Base-by-base conservation (phyloP, 2,113 vertebrate species). In the Engystomops pustulosus region DNA sequence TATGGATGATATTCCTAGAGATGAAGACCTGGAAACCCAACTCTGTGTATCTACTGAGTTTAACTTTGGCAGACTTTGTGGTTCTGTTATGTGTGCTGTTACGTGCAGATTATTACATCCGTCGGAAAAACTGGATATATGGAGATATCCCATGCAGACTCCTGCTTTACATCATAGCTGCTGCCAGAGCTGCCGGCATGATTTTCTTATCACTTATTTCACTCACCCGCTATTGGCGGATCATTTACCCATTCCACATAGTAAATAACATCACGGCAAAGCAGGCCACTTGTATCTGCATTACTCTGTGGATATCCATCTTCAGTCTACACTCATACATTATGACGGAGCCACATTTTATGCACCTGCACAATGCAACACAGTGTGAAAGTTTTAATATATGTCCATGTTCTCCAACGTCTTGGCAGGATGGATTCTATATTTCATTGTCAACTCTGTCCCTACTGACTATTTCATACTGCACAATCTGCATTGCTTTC, bases 341-440 rank as follows among this genome's bases (percentile, higher is more conserved):
- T 23, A 86, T 95, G 0, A 34, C 87, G 0, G 67, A 90, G 0
- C 8, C 85, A 27, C 93, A 93, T 79, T 90, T 91, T 71, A 91
- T 78, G 55, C n/a, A 79, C 62, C 71, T 62, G 0, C 68, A 86
- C 85, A 93, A 94, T 81, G 86, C 67, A 0, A 94, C 91, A 0
- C 93, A 93, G 70, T 95, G 94, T 15, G 94, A 95, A 87, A 95
- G 93, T 62, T 95, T 95, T 87, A 93, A 91, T 88, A 93, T 95
- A 80, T 93, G 93, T 86, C 87, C 93, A 83, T 86, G 85, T 14
- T 89, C 92, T 0, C 49, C 90, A 20, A 86, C 88, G 79, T 92
- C 89, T 80, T 95, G 93, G 93, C 93, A 94, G 79, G 93, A 94
- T 20, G 9, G 87, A 1, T 94, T 95, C 83, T 94, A 93, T 9